phyloP scores from a whole-genome alignment of 2,888 invertebrate species.

The Phasia obesa region DNA sequence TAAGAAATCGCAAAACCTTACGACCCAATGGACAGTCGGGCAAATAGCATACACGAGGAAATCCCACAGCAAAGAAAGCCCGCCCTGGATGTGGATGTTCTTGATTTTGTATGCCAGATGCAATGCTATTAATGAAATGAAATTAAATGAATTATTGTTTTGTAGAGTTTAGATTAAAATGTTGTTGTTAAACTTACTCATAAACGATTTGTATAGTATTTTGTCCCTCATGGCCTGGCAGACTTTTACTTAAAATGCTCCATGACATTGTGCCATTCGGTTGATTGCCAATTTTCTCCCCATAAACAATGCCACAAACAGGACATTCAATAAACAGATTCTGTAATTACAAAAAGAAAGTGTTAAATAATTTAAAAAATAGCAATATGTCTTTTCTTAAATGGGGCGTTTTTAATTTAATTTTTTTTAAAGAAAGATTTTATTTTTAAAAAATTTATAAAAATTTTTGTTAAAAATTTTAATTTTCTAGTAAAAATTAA shows the following conservation, averaged over 20 bases:
- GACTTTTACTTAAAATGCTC: constrained; percentile 86
- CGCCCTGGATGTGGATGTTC: constrained; percentile 92
- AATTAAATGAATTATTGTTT: background rate
- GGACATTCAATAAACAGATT: constrained; percentile 92
- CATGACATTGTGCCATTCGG: constrained; percentile 93
- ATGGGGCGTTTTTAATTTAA: constrained; percentile 15
- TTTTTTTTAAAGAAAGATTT: background rate
- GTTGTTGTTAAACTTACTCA: constrained; percentile 84
- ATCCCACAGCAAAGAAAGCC: constrained; percentile 94
- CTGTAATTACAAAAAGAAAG: constrained; percentile 68
- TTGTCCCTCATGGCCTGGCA: constrained; percentile 86
- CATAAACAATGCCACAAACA: constrained; percentile 92
- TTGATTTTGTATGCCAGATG: constrained; percentile 91
- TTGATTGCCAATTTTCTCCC: constrained; percentile 90
- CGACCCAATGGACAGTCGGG: constrained; percentile 92
- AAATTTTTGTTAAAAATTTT: too few relatives aligned
- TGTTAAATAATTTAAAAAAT: background rate
- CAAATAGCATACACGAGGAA: constrained; percentile 91
- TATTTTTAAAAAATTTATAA: too few relatives aligned
- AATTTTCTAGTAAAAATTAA: too few relatives aligned
- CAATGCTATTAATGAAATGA: constrained; percentile 85
- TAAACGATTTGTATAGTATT: constrained; percentile 92
- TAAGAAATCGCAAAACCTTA: constrained; percentile 89
- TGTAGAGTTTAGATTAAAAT: background rate
- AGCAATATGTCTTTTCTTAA: too few relatives aligned